These are phyloP conservation scores for Apocheima hispidaria DNA, from an alignment of 2,888 invertebrate genomes.

Conservation along the genomic window DNA sequence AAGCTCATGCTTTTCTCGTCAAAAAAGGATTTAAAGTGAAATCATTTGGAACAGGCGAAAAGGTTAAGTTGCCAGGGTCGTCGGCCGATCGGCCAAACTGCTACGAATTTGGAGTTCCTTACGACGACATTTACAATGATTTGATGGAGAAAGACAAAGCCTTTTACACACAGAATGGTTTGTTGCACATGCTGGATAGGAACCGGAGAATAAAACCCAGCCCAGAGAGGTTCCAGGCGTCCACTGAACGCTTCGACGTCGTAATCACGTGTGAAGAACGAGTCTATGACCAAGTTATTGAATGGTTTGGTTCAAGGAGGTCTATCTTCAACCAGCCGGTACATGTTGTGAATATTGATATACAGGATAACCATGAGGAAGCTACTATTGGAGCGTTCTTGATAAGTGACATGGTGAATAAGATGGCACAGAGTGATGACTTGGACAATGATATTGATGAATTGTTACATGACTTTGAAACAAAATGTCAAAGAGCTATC, in stretches of 20 bases:
- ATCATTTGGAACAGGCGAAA: conserved; percentile 97
- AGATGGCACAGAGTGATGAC: conserved; percentile 96
- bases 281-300: conserved; percentile 99
- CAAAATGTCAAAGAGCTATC: conserved; percentile 93
- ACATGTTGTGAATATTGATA: conserved; percentile 99
- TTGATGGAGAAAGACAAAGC: conserved; percentile 95
- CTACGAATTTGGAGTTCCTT: conserved; percentile 98
- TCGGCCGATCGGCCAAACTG: conserved; percentile 97
- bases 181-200: conserved; percentile 98
- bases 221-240: conserved; percentile 97
- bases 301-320: conserved; percentile 94
- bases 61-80: conserved; percentile 98
- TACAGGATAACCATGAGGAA: conserved; percentile 99
- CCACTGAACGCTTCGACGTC: conserved; percentile 96
- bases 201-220: conserved; percentile 97
- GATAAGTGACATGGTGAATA: conserved; percentile 97
- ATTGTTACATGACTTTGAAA: conserved; percentile 97
- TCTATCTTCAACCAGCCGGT: conserved; percentile 94
- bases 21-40: conserved; percentile 98
- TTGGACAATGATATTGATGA: conserved; percentile 99
- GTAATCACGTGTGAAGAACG: conserved; percentile 99
- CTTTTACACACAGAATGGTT: conserved; percentile 98
- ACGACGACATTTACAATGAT: conserved; percentile 98
- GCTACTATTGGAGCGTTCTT: conserved; percentile 99
- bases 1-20: conserved; percentile 98